Conservation (phyloP, 2,888 invertebrate species). For the Zele albiditarsus region DNA sequence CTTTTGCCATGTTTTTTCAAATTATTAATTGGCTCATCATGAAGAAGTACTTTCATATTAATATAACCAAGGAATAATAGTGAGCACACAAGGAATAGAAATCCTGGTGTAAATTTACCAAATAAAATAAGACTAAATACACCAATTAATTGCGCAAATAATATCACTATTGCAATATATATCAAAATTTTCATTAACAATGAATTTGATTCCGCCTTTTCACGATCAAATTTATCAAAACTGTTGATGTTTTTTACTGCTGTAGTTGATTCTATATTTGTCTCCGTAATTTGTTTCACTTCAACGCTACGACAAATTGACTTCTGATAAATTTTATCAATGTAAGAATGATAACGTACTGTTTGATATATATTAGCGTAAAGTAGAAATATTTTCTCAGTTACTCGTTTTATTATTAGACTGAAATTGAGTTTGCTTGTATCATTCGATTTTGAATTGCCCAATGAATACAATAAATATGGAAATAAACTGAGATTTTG, state of each 20-base stretch:
- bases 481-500: slow-evolving; percentile 70
- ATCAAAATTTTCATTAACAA: slow-evolving; percentile 59
- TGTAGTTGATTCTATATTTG: not conserved
- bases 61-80: slow-evolving; percentile 66
- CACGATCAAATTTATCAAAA: slow-evolving; percentile 49
- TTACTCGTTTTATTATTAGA: slow-evolving; percentile 56
- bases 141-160: slow-evolving; percentile 60
- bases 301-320: not conserved
- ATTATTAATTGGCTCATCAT: slow-evolving; percentile 50
- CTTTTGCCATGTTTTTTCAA: slow-evolving; percentile 58
- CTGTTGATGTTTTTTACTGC: not conserved
- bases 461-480: slow-evolving; percentile 68
- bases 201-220: slow-evolving; percentile 58
- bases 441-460: slow-evolving; percentile 58
- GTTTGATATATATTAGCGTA: slow-evolving; percentile 56
- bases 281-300: slow-evolving; percentile 25
- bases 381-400: slow-evolving; percentile 58
- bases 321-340: slow-evolving; percentile 4
- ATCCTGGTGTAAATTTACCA: slow-evolving; percentile 68
- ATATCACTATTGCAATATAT: slow-evolving; percentile 63
- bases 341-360: slow-evolving; percentile 40
- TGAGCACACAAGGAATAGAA: slow-evolving; percentile 64
- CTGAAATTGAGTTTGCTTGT: slow-evolving; percentile 59
- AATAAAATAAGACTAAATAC: slow-evolving; percentile 60
- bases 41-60: slow-evolving; percentile 63